These are phyloP conservation scores for Lordiphosa fenestrarum DNA, from an alignment of 2,888 invertebrate species.

Conservation along the genomic window DNA sequence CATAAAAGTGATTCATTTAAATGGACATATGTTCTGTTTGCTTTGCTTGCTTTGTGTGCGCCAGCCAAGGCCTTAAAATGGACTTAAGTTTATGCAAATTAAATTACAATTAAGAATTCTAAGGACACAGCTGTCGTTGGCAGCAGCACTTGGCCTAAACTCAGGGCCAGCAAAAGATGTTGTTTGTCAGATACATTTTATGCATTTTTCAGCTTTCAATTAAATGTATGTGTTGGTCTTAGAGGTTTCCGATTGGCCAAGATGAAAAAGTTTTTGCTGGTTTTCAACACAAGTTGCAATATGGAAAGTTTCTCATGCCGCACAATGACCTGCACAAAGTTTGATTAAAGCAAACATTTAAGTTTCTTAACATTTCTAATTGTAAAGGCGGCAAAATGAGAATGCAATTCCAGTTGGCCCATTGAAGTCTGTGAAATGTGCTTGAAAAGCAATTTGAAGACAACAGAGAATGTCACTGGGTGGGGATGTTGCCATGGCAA, in stretches of 20 bases:
- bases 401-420: slow-evolving; percentile 8
- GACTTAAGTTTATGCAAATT: slow-evolving; percentile 65
- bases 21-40: slow-evolving; percentile 45
- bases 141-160: slow-evolving; percentile 36
- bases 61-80: slow-evolving; percentile 11
- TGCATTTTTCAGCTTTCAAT: too few relatives aligned
- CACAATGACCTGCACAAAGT: slow-evolving; percentile 37
- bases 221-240: too few relatives aligned
- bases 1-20: slow-evolving; percentile 58
- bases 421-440: slow-evolving; percentile 34
- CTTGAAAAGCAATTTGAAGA: slow-evolving; percentile 68
- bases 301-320: slow-evolving; percentile 36
- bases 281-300: slow-evolving; percentile 50
- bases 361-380: slow-evolving; percentile 18
- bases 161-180: slow-evolving; percentile 16
- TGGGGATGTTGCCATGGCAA: slow-evolving; percentile 53
- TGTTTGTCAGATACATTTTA: slow-evolving; percentile 14
- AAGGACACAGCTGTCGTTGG: slow-evolving; percentile 41
- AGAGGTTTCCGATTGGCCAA: too few relatives aligned
- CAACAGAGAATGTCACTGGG: slow-evolving; percentile 37
- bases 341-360: slow-evolving; percentile 40
- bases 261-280: slow-evolving; percentile 50
- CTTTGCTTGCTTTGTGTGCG: slow-evolving; percentile 12
- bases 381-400: slow-evolving; percentile 1
- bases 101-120: slow-evolving; percentile 68